Evolutionary conservation across 2,888 invertebrate species (phyloP), one percentile per base, ranked within the genome.

Genomic region (Caprella mutica): DNA sequence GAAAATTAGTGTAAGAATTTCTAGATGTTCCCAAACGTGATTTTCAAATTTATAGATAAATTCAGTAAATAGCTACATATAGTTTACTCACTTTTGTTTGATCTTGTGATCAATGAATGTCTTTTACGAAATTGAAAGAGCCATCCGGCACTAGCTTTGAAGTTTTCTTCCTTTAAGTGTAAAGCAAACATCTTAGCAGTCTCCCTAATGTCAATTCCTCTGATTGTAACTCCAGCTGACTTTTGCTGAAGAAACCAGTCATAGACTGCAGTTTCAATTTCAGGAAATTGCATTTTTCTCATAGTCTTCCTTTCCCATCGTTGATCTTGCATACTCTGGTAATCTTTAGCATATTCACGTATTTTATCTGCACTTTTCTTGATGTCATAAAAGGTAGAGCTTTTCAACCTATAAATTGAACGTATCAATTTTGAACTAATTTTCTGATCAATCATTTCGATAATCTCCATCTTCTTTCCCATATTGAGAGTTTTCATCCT

Each of bases 361-460:
- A 50, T 29, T 33, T 50, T 50, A 8, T 50, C 50, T 42, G 9
- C 17, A 9, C 17, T 14, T 17, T 42, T 42, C 50, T 50, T 50
- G 30, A 50, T 29, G 19, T 50, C 27, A 21, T 29, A 50, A 17
- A 50, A 50, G 6, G 30, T 50, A 19, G 19, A 24, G 29, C 30
- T 17, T 30, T 50, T 29, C 5, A 50, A 17, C 5, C 30, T 17
- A 29, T 30, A 50, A 17, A 30, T 30, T 19, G 29, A 27, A 50
- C 50, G 30, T 12, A 50, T 21, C 17, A 42, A n/a, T n/a, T n/a
- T n/a, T n/a, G n/a, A n/a, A n/a, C n/a, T n/a, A n/a, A n/a, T n/a
- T n/a, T n/a, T n/a, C n/a, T n/a, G n/a, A n/a, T n/a, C n/a, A n/a
- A n/a, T n/a, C n/a, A n/a, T n/a, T n/a, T n/a, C n/a, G n/a, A n/a